Conservation (phyloP, 2,888 invertebrate genomes). For the Ochropleura leucogaster region DNA sequence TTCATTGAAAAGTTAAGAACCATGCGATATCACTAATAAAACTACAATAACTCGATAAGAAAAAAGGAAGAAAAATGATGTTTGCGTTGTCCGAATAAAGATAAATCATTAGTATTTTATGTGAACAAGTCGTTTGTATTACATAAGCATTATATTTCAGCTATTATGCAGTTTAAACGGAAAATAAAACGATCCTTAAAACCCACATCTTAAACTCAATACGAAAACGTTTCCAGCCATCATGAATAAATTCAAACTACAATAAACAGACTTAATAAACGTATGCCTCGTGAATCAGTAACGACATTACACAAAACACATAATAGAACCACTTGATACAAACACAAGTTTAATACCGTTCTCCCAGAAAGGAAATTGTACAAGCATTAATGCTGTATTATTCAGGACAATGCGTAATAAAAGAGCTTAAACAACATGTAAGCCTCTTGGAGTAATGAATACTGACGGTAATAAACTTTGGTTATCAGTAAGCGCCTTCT, state of each 20-base stretch:
- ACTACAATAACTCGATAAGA: neutral
- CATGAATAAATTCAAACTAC: constrained; percentile 12
- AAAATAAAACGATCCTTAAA: neutral
- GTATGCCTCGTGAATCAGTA: constrained; percentile 28
- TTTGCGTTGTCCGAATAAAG: neutral
- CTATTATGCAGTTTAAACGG: neutral
- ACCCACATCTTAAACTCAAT: neutral
- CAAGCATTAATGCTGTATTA: constrained; percentile 37
- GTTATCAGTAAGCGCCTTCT: constrained; percentile 35
- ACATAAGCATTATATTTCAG: neutral
- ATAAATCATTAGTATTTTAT: neutral
- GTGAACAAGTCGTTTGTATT: neutral
- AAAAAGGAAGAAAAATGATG: neutral
- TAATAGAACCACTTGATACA: constrained; percentile 19
- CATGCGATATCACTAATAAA: neutral
- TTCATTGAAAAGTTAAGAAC: neutral
- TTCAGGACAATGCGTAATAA: constrained; percentile 51
- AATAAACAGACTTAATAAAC: constrained; percentile 6
- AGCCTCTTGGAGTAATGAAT: constrained; percentile 61
- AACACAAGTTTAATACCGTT: constrained; percentile 39
- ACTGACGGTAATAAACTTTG: constrained; percentile 42
- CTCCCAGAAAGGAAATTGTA: constrained; percentile 39
- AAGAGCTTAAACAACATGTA: constrained; percentile 53
- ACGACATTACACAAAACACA: constrained; percentile 21
- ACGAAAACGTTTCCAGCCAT: constrained; percentile 3